Base-by-base conservation (phyloP, 2,888 invertebrate genomes). In the Pecten maximus region DNA sequence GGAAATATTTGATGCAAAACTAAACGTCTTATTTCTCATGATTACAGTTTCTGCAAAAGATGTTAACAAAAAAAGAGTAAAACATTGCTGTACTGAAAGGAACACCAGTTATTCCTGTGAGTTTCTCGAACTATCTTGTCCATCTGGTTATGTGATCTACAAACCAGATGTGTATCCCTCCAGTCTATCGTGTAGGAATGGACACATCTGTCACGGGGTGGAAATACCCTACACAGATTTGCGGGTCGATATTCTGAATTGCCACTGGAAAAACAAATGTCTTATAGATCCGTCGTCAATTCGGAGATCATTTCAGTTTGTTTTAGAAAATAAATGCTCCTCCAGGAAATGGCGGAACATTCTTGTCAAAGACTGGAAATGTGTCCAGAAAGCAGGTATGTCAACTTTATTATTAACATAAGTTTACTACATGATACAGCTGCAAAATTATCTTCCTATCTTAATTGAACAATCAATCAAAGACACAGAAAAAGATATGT, bases 251-350 rank as follows among this genome's bases (percentile, higher is more conserved):
- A 74, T 74, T 35, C 23, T 35, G 8, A 74, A 74, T 35, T 74
- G 74, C 74, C 23, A 74, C 74, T 74, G 74, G 74, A 74, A 74
- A 74, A 74, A 28, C 74, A 74, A 74, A 74, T 74, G 74, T 35
- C 74, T 35, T 8, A 74, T 74, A 23, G 35, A 74, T 35, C 35
- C 23, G 8, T 28, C 28, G 15, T 74, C 74, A 2, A 6, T 74
- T 35, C 8, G 10, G 10, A 74, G 35, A 6, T 28, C 35, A 10
- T 74, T 2, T 35, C 74, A 28, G 10, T 74, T 10, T 8, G 8
- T 2, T 15, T 10, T 28, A 8, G 8, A 12, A 35, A 15, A 19
- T 12, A 35, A 74, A 8, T 74, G 74, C 10, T 23, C 74, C 4
- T 15, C 35, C 35, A 4, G 23, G 35, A 35, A 74, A 10, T 74